A percentile compares a stretch with the other conserved stretches of the same genome.
Evolutionary conservation across 2,888 invertebrate species (phyloP).

Genomic region (Pterobdella sp.): DNA sequence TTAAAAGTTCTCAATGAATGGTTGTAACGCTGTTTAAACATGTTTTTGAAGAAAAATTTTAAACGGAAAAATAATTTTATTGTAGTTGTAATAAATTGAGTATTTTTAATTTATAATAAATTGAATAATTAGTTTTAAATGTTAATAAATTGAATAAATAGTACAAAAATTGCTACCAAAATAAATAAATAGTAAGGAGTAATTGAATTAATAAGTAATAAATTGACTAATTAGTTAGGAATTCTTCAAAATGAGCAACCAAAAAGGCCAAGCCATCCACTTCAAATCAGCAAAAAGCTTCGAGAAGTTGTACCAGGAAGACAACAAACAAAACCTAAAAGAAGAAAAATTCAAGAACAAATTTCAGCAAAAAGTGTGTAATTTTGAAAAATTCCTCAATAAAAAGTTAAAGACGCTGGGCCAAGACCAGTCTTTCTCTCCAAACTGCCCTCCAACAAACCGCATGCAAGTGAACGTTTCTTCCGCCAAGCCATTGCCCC

Average conservation of each 20-base stretch:
- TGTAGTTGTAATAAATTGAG: no score
- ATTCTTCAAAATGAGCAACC: no score
- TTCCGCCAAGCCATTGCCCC: background rate
- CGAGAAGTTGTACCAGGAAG: background rate
- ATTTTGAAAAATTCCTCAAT: background rate
- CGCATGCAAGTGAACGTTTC: background rate
- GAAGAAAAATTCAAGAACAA: background rate
- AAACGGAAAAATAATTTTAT: no score
- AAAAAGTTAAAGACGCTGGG: background rate
- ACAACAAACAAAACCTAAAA: background rate
- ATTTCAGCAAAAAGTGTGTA: background rate
- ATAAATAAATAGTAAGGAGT: background rate
- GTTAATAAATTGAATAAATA: background rate
- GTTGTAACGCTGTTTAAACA: no score
- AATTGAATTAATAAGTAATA: background rate
- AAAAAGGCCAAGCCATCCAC: background rate
- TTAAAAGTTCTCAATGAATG: no score
- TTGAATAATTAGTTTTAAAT: no score
- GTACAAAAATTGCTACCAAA: background rate
- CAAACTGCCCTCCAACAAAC: background rate
- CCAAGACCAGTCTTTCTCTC: background rate
- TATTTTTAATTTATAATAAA: no score
- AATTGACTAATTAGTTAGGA: background rate
- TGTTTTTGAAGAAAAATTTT: no score
- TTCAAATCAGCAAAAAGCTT: background rate